Percentiles rank a stretch among this genome's conserved stretches.
These are phyloP conservation scores for Caenorhabditis imperialis DNA, from an alignment of 2,888 invertebrate genomes.

Conservation along the genomic window DNA sequence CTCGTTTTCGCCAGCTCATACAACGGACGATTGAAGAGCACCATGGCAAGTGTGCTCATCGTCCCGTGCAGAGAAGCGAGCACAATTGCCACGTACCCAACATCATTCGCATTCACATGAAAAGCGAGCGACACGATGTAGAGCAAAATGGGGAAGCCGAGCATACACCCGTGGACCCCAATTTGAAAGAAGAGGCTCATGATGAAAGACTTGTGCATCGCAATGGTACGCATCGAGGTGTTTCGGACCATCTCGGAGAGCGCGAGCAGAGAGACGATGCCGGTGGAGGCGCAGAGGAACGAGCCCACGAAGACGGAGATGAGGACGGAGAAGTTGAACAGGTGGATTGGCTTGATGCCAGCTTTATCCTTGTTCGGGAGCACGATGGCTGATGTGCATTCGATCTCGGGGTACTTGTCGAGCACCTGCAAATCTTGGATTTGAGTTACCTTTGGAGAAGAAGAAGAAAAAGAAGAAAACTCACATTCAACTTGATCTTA, in stretches of 20 bases:
- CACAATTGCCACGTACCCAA: conserved; percentile 41
- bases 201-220: conserved; percentile 36
- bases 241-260: conserved; percentile 26
- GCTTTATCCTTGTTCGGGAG: conserved; percentile 8
- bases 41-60: conserved; percentile 45
- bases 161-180: conserved; percentile 31
- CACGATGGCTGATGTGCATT: conserved; percentile 25
- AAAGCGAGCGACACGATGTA: conserved; percentile 27
- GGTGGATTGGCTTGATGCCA: conserved; percentile 37
- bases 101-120: conserved; percentile 26
- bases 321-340: conserved; percentile 29
- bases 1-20: conserved; percentile 6
- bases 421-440: conserved; percentile 15
- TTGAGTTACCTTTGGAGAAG: no score
- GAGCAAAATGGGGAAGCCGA: conserved; percentile 30
- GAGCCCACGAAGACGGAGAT: conserved; percentile 18
- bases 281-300: conserved; percentile 10
- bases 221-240: conserved; percentile 25
- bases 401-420: conserved; percentile 31
- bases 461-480: no score
- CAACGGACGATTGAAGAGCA: conserved; percentile 38
- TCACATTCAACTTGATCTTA: conserved; percentile 27
- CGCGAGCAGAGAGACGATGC: conserved; percentile 10
- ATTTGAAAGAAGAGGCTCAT: conserved; percentile 45
- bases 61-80: conserved; percentile 37